These are phyloP conservation scores for Pangasius macronema DNA, from an alignment of 2,797 vertebrate genomes.

Conservation along the genomic window DNA sequence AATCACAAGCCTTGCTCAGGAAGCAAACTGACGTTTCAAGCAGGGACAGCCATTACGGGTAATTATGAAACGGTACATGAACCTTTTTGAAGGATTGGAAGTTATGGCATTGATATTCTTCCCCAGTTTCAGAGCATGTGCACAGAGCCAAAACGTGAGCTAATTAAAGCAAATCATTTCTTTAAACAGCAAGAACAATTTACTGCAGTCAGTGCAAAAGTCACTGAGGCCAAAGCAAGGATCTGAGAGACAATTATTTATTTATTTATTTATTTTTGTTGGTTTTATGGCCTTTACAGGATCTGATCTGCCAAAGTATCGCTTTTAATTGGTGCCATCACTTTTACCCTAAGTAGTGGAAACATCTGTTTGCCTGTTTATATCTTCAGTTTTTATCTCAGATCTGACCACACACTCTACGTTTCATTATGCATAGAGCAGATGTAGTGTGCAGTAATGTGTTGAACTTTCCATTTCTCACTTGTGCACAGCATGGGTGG, in stretches of 20 bases:
- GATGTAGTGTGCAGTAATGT: background rate
- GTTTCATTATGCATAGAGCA: slow-evolving; percentile 31
- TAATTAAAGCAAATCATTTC: slow-evolving; percentile 55
- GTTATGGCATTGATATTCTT: slow-evolving; percentile 45
- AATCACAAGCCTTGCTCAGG: background rate
- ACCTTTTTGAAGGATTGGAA: slow-evolving; percentile 33
- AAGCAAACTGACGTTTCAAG: slow-evolving; percentile 17
- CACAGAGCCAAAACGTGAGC: slow-evolving; percentile 14
- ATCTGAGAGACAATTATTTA: background rate
- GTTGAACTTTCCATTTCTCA: slow-evolving; percentile 12
- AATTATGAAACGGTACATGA: slow-evolving; percentile 42
- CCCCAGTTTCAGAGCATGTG: slow-evolving; percentile 9
- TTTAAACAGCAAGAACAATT: slow-evolving; percentile 51
- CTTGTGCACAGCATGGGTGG: background rate
- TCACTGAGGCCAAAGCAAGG: background rate
- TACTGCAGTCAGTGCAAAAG: slow-evolving; percentile 14
- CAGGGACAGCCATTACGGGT: slow-evolving; percentile 34
- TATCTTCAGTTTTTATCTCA: slow-evolving; percentile 35
- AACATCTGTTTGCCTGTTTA: slow-evolving; percentile 48
- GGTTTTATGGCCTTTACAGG: background rate
- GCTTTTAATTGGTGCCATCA: slow-evolving; percentile 48
- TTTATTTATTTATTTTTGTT: background rate
- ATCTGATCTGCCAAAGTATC: slow-evolving; percentile 34
- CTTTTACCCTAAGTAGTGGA: slow-evolving; percentile 43
- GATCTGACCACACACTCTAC: slow-evolving; percentile 9